Base-by-base conservation (phyloP, 1,140 invertebrate genomes). In the Whitmania pigra region DNA sequence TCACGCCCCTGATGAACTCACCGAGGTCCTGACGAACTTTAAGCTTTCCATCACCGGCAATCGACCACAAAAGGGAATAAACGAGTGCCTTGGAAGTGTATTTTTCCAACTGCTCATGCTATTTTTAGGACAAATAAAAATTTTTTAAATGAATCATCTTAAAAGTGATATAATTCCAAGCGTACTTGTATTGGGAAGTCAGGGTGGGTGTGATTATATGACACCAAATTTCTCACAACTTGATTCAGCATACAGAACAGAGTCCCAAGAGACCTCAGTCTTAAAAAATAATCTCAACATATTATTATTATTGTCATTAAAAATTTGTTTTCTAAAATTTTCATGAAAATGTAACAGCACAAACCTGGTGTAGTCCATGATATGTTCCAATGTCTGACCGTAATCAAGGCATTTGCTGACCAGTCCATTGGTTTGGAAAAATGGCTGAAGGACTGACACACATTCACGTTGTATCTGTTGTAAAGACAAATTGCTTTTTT, bases 161-260 rank as follows among this genome's bases (percentile, higher is more conserved):
- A 3, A 63, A 63, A 63, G 29, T 55, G 7, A 71, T 2, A 53
- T 13, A 72, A 67, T 13, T 29, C 15, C 78, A 77, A 74, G n/a
- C n/a, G n/a, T n/a, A 84, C 84, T 75, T 80, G 88, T 78, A 99
- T 87, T 0, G 94, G 94, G 83, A 99, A 98, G 82, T 99, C 95
- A 0, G 87, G 86, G 82, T 99, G 94, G 67, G 88, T 86, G 36
- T 92, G 87, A 83, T 99, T 98, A 80, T 99, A 99, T 43, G 87
- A 88, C 1, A 98, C 81, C 29, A 99, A 88, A 80, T 95, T 96
- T 72, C 91, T 78, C 11, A 86, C 83, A 11, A 89, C 88, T 80
- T 98, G 92, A 82, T 98, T 99, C 0, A 99, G 82, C 93, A 99
- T 97, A 0, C 94, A 97, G 80, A 99, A 98, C 7, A 99, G 84